phyloP scores from a whole-genome alignment of 2,113 vertebrate genomes.

The Anarhynchus alexandrinus region DNA sequence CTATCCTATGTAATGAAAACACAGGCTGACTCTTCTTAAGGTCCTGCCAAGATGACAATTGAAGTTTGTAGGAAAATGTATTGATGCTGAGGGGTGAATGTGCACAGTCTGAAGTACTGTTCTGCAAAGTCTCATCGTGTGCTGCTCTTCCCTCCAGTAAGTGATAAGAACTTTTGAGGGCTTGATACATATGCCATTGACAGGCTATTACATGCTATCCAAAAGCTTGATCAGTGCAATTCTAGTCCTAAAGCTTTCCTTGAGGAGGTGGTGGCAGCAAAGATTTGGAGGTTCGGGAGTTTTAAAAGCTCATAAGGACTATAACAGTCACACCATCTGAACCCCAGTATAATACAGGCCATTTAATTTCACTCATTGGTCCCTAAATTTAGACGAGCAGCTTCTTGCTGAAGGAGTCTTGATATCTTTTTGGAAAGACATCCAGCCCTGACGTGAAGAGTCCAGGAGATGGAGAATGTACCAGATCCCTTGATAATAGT shows the following conservation, averaged over 20 bases:
- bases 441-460: background rate
- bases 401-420: background rate
- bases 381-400: background rate
- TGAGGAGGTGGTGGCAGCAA: background rate
- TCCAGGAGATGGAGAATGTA: background rate
- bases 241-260: background rate
- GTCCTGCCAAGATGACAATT: background rate
- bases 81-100: background rate
- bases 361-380: background rate
- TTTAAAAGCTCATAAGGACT: background rate
- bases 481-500: background rate
- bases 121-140: background rate
- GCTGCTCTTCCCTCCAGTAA: background rate
- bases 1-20: background rate
- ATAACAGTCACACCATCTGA: background rate
- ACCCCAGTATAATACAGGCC: background rate
- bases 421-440: background rate
- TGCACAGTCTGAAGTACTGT: background rate
- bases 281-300: background rate
- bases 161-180: background rate
- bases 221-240: background rate
- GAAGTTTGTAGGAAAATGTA: background rate
- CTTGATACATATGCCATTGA: background rate
- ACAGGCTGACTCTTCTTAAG: background rate
- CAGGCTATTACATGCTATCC: background rate